Base-by-base conservation (phyloP, 2,888 invertebrate species). In the Drosophila glabriapex region DNA sequence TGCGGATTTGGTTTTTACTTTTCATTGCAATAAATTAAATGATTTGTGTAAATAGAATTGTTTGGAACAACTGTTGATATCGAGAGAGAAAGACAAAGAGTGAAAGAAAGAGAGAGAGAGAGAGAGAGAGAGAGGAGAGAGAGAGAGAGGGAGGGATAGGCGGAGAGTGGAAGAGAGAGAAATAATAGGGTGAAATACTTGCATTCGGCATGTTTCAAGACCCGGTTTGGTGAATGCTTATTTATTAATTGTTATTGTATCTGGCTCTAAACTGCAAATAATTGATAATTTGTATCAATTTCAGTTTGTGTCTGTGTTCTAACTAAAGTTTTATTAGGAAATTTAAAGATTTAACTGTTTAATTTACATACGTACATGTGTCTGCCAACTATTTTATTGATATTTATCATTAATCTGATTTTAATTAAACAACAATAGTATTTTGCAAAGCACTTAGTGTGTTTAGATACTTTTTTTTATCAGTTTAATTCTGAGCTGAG, bases 41-140 rank as follows among this genome's bases (percentile, higher is more conserved):
- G 22, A 67, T 56, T 55, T 39, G 22, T 61, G 49, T 33, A 54
- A 68, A 33, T 16, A 58, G 14, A 43, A 35, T 31, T 46, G 6
- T 37, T n/a, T 52, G 28, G 25, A 78, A 68, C 76, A 76, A 78
- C 76, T 76, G 76, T 76, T 76, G 79, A 78, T 78, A 72, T 62
- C 41, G 28, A 43, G 3, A 25, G 12, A 10, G 9, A 63, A 16
- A 16, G 55, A 67, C 61, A 65, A 43, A 37, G 28, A 31, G n/a
- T 12, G 6, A 10, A 7, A 16, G 16, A 25, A 3, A 52, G n/a
- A n/a, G 9, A 10, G 19, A n/a, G 7, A 25, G 5, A 2, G 5
- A 55, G 14, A 12, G 22, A 5, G 9, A 22, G 4, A 19, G 7
- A 37, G 10, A 46, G 28, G 31, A 16, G 14, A 33, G 7, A 25